Base-by-base conservation (phyloP, 2,797 vertebrate genomes). In the Gorsachius magnificus region DNA sequence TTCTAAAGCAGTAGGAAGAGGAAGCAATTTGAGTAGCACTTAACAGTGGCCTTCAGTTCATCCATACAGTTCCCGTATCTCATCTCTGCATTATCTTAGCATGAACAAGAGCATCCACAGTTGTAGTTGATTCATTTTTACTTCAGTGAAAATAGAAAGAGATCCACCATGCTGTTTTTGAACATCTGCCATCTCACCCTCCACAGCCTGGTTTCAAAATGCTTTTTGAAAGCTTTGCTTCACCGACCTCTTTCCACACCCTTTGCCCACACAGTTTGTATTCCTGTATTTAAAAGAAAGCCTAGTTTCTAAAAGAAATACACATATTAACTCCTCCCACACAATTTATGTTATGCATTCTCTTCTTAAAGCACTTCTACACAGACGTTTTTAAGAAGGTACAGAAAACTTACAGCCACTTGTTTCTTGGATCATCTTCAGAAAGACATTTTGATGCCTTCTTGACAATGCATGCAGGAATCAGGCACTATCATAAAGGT, bases 281-380 rank as follows among this genome's bases (percentile, higher is more conserved):
- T 50, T 81, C 65, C 54, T 63, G 57, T 33, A 63, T 76, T 61
- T 36, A 36, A 83, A 63, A 63, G 66, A 69, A 84, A 95, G n/a
- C 43, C 9, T n/a, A n/a, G 7, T 87, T 95, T 85, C 72, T 71
- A 54, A 93, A 90, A 88, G 61, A 89, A 83, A 87, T 77, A 64
- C 68, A 69, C 33, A 24, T 78, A 61, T 63, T 46, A 60, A 85
- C 36, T 85, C 72, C 72, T 93, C 53, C 65, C 89, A 87, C 90
- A 93, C 36, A 48, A 48, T 18, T 92, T 89, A 65, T 68, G 75
- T 28, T n/a, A 36, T 22, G 51, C 18, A 16, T 88, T 63, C 83
- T 79, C 70, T 89, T 91, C 85, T 58, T 43, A 85, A 95, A 87
- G 83, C 48, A 72, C n/a, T 79, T 76, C 91, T 58, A 87, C 46